Conservation (phyloP, 2,888 invertebrate genomes). For the Drosophila nigritarsus region DNA sequence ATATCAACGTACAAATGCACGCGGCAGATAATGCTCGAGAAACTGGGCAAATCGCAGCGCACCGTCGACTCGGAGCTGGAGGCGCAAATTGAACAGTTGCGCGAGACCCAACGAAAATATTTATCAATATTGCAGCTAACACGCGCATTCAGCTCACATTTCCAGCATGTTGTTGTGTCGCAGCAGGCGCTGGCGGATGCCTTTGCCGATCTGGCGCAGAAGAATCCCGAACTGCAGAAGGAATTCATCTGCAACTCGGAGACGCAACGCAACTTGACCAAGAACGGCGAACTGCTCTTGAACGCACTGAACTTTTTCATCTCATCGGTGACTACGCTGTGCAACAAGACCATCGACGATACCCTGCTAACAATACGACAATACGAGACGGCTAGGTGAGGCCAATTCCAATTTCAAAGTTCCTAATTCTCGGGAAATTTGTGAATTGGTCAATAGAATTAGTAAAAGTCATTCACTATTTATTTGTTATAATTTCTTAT, state of each 20-base stretch:
- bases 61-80: slow-evolving; percentile 97
- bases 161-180: slow-evolving; percentile 93
- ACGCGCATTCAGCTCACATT: slow-evolving; percentile 93
- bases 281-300: slow-evolving; percentile 96
- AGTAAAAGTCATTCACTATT: background rate
- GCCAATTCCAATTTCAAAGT: too few relatives aligned
- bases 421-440: background rate
- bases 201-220: slow-evolving; percentile 97
- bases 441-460: background rate
- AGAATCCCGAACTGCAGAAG: slow-evolving; percentile 97
- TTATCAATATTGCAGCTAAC: slow-evolving; percentile 94
- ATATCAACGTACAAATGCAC: slow-evolving; percentile 99
- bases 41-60: slow-evolving; percentile 96
- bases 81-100: slow-evolving; percentile 95
- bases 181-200: slow-evolving; percentile 96
- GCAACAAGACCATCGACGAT: slow-evolving; percentile 99
- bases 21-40: slow-evolving; percentile 97
- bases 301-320: slow-evolving; percentile 98
- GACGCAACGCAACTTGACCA: slow-evolving; percentile 95
- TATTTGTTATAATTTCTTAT: background rate
- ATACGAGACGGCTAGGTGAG: slow-evolving; percentile 88
- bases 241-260: slow-evolving; percentile 98
- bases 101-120: slow-evolving; percentile 98
- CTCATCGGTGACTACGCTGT: slow-evolving; percentile 97
- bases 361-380: slow-evolving; percentile 89